phyloP scores from a whole-genome alignment of 2,797 vertebrate species.

The Lophius americanus region DNA sequence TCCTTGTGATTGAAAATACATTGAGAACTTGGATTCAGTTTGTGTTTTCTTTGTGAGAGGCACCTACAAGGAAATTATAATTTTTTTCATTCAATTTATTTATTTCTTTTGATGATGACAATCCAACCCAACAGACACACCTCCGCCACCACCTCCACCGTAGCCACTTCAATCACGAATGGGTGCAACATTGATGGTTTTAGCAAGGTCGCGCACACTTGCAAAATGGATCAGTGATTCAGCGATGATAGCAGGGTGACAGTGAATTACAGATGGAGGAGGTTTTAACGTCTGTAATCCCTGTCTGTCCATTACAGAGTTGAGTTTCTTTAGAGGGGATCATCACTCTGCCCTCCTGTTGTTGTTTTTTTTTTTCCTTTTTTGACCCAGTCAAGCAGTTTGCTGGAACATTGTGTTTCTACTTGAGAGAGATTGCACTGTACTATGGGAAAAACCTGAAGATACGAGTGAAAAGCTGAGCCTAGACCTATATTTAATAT shows the following conservation, averaged over 20 bases:
- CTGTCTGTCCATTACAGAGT: constrained; percentile 78
- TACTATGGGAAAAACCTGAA: constrained; percentile 61
- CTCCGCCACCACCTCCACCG: neutral
- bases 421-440: constrained; percentile 62
- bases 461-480: constrained; percentile 45
- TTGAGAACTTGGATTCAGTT: constrained; percentile 26
- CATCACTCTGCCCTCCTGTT: constrained; percentile 79
- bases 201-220: constrained; percentile 80
- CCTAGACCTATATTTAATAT: constrained; percentile 49
- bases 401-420: constrained; percentile 74
- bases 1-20: constrained; percentile 55
- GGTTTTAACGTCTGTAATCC: constrained; percentile 81
- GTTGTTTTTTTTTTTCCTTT: constrained; percentile 51
- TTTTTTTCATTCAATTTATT: constrained; percentile 40
- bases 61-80: constrained; percentile 54
- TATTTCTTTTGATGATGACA: constrained; percentile 72
- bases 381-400: constrained; percentile 72
- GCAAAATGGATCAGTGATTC: constrained; percentile 82
- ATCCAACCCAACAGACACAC: constrained; percentile 67
- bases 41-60: constrained; percentile 50
- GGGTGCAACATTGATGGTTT: constrained; percentile 79
- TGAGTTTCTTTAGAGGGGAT: constrained; percentile 79
- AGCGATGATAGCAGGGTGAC: constrained; percentile 80
- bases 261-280: constrained; percentile 83
- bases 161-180: constrained; percentile 75